Base-by-base conservation (phyloP, 2,888 invertebrate species). In the Falcaria lacertinaria region DNA sequence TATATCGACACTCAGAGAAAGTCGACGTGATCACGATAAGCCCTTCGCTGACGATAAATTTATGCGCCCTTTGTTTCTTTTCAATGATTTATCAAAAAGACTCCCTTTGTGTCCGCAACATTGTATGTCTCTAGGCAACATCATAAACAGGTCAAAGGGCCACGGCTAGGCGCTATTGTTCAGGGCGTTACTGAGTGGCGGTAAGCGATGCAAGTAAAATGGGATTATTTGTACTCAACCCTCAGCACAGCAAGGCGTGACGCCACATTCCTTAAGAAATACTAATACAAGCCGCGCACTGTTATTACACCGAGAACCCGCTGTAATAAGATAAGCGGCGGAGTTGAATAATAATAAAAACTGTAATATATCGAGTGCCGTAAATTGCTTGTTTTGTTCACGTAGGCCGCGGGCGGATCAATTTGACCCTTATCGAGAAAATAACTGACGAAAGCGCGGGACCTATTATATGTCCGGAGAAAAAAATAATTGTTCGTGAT, bases 61-160 rank as follows among this genome's bases (percentile, higher is more conserved):
- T 87, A 87, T 87, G 79, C 74, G 80, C 70, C 82, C 84, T 88
- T 89, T 88, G 85, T 87, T 83, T 84, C 81, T 84, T 84, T 83
- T 80, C 76, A 62, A 70, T 72, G 73, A 86, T 86, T 81, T 80
- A 85, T 84, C 81, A 84, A 83, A 83, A 82, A 68, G 53, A 64
- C 60, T 59, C 70, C 66, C 69, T 71, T 75, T 77, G 68, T 73
- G 52, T 22, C 37, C 22, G 15, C 22, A 15, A 22, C 15, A 25
- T 11, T 19, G 37, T 54, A 57, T 55, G 54, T 37, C 22, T 37
- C 22, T 37, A 55, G 56, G 54, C 52, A 54, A 67, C 53, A 56
- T 64, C 63, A 72, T 64, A 71, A 64, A 59, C 58, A 49, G 73
- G 69, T 70, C 69, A 76, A 66, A 60, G 50, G 67, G 67, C 68